A percentile compares a stretch with the other conserved stretches of the same genome.
phyloP scores from a whole-genome alignment of 2,113 vertebrate genomes.

The Craseonycteris thonglongyai region DNA sequence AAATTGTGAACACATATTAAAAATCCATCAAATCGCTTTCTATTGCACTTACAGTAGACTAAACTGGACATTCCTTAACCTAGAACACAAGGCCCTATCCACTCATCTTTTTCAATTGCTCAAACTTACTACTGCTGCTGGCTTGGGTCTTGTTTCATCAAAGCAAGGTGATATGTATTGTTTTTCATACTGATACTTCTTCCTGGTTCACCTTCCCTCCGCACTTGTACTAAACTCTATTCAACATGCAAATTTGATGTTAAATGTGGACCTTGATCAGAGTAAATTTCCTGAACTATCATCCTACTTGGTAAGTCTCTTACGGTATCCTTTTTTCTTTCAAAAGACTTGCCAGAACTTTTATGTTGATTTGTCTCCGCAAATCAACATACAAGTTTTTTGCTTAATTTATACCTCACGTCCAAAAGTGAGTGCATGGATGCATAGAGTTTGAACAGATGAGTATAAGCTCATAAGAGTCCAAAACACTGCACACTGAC shows the following conservation, averaged over 20 bases:
- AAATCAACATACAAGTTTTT: no score
- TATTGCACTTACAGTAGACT: background rate
- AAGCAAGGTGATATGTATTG: background rate
- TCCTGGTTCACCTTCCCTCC: accelerated
- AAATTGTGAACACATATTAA: background rate
- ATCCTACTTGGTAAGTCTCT: no score
- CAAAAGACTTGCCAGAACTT: background rate
- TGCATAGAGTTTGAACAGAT: background rate
- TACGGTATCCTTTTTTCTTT: background rate
- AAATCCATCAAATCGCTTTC: background rate
- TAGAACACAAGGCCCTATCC: background rate
- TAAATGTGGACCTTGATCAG: background rate
- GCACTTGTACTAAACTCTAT: no score
- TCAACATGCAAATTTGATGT: background rate
- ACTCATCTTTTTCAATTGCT: no score
- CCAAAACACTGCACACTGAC: background rate
- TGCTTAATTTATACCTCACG: background rate
- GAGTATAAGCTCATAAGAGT: background rate
- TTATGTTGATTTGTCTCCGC: no score
- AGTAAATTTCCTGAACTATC: background rate
- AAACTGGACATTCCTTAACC: background rate
- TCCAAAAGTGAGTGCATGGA: background rate
- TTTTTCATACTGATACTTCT: background rate
- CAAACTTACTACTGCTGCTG: accelerated
- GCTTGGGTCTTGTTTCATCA: background rate